Percentiles rank a stretch among this genome's conserved stretches.
phyloP scores from a whole-genome alignment of 2,113 vertebrate species.

The Ctenodactylus gundi region DNA sequence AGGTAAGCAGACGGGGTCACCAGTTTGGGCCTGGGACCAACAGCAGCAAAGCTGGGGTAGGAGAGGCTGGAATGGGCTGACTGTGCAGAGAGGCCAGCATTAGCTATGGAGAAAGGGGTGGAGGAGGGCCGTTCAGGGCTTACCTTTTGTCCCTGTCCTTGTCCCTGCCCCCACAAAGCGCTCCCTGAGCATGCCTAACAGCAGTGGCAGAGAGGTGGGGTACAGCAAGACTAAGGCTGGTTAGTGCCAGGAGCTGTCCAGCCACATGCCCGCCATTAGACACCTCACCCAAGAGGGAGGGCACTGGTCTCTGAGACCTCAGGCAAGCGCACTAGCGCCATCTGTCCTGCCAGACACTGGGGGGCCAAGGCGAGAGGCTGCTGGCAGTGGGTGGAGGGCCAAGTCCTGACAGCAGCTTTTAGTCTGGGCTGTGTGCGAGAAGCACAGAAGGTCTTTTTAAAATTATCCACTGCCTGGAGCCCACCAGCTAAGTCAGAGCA shows the following conservation, averaged over 20 bases:
- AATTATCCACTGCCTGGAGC: background rate
- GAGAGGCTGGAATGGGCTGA: background rate
- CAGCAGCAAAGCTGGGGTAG: background rate
- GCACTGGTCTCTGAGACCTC: background rate
- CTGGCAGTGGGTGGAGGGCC: too few species aligned
- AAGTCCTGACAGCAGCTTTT: background rate
- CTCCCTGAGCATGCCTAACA: background rate
- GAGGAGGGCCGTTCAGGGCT: background rate
- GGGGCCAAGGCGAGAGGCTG: background rate
- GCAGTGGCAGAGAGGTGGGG: background rate
- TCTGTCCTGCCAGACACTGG: background rate
- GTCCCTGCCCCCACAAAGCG: background rate
- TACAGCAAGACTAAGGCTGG: background rate
- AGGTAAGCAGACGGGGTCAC: background rate
- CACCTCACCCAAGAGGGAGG: background rate
- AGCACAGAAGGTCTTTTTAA: background rate
- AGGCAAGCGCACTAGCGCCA: background rate
- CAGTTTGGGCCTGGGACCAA: background rate
- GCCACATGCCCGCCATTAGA: background rate
- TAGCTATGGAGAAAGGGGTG: background rate
- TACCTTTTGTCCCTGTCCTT: too few species aligned
- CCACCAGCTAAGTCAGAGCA: background rate
- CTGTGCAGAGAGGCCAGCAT: background rate
- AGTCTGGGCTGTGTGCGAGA: background rate
- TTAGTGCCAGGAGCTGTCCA: background rate